phyloP scores from a whole-genome alignment of 2,888 invertebrate genomes.

The Suillia variegata region DNA sequence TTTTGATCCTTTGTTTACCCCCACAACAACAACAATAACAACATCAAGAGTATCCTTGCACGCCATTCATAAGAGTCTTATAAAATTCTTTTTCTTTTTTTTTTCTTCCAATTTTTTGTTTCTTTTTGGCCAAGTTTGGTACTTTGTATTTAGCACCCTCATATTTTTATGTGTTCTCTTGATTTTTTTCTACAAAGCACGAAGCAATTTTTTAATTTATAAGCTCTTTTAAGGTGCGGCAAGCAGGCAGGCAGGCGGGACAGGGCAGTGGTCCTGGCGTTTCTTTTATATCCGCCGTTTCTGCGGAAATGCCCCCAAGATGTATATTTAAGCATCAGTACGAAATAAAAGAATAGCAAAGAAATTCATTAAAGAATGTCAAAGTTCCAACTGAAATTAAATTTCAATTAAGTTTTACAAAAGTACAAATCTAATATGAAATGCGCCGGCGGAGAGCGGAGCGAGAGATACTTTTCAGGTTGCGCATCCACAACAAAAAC shows the following conservation, averaged over 20 bases:
- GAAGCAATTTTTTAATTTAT: not conserved
- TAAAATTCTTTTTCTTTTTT: not conserved
- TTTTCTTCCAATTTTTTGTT: too few species aligned
- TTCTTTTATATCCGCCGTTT: not conserved
- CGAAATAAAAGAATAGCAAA: not conserved
- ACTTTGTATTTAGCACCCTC: slow-evolving; percentile 18
- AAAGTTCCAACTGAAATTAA: not conserved
- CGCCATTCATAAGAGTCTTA: not conserved
- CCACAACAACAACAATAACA: slow-evolving; percentile 32
- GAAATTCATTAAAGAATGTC: not conserved
- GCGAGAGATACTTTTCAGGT: too few species aligned
- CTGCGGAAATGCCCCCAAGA: not conserved
- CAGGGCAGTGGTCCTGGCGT: not conserved
- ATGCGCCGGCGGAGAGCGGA: too few species aligned
- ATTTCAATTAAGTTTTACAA: not conserved
- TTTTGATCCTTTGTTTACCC: slow-evolving; percentile 54
- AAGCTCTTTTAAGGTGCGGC: not conserved
- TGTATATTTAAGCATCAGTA: not conserved
- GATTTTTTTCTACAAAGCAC: not conserved
- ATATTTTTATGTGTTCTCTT: not conserved
- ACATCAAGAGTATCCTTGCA: slow-evolving; percentile 7
- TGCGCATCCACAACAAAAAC: too few species aligned
- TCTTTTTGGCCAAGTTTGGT: too few species aligned
- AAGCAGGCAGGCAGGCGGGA: too few species aligned
- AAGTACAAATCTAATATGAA: too few species aligned